Base-by-base conservation (phyloP, 1,140 invertebrate species). In the Cydia amplana region DNA sequence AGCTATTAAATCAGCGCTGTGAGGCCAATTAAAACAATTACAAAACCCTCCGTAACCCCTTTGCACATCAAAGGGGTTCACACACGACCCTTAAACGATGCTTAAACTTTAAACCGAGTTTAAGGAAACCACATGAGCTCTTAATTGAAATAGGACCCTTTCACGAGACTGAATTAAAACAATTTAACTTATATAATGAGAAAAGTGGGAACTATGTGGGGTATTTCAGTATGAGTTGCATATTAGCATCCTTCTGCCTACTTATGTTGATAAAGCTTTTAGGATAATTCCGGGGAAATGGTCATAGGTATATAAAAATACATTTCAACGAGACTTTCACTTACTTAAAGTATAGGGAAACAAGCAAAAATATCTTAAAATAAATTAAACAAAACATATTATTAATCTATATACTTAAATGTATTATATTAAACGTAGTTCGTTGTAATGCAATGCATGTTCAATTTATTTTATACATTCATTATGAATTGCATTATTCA, bases 111-210 rank as follows among this genome's bases (percentile, higher is more conserved):
- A 80, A 76, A 75, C 75, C 60, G 75, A 84, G 83, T 83, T 82
- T 82, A 82, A 79, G 78, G 70, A 78, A 85, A 85, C 83, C 83
- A 76, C 74, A 72, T 64, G 80, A 72, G 49, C 82, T 80, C 79
- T 80, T 86, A 82, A 88, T 88, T 87, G 81, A 83, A 84, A 80
- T 72, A 60, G 40, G 23, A n/a, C 83, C 87, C 85, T 87, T 89
- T 83, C 75, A 77, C 78, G 78, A 76, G 80, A 70, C 74, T 82
- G 77, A 84, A 82, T 84, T 84, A 83, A 82, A 81, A 80, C 72
- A 70, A 70, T 70, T 43, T 70, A 40, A 70, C 16, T 70, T 70
- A 43, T 43, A 70, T 70, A 70, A 70, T 70, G 36, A 70, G 65
- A 70, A 67, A 70, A 40, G 65, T 70, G 32, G 28, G 6, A 70